These are phyloP conservation scores for Chrysogorgia sp. DNA, from an alignment of 92 coral and sea anemone species.

Conservation along the genomic window DNA sequence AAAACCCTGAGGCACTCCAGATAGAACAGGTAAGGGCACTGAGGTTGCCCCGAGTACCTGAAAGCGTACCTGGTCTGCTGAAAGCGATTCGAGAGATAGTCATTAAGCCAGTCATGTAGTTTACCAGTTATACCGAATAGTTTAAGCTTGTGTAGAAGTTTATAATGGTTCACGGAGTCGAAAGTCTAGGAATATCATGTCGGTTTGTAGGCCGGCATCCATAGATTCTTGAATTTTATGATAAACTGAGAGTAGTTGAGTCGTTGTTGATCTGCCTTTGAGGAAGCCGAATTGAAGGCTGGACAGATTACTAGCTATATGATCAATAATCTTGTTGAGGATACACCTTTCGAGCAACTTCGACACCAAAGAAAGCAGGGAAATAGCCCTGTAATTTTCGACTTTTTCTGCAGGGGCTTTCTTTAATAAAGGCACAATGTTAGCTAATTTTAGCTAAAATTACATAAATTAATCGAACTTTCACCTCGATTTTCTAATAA, in stretches of 20 bases:
- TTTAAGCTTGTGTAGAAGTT: conserved; percentile 16
- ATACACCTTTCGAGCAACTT: no score
- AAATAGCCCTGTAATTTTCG: no score
- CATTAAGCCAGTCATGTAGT: conserved; percentile 43
- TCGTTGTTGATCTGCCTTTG: conserved; percentile 47
- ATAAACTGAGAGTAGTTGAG: conserved; percentile 46
- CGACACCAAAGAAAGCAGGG: no score
- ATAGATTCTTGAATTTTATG: conserved; percentile 34
- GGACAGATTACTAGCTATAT: conserved; percentile 23
- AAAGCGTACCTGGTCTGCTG: no score
- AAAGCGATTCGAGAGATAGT: conserved; percentile 44
- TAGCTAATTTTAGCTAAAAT: conserved; percentile 42
- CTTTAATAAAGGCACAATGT: no score
- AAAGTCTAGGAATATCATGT: conserved; percentile 45
- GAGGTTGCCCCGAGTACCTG: no score
- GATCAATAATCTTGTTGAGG: conserved; percentile 28
- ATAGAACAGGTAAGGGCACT: no score
- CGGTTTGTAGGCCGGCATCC: conserved; percentile 51
- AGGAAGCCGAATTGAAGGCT: conserved; percentile 48
- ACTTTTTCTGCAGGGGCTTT: no score
- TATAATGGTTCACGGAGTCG: conserved; percentile 39
- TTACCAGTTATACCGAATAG: conserved; percentile 28
- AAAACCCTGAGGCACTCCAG: no score
- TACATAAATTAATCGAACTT: no score
- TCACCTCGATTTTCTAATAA: no score